phyloP scores from a whole-genome alignment of 1,140 invertebrate genomes.

The Chelonus insularis region DNA sequence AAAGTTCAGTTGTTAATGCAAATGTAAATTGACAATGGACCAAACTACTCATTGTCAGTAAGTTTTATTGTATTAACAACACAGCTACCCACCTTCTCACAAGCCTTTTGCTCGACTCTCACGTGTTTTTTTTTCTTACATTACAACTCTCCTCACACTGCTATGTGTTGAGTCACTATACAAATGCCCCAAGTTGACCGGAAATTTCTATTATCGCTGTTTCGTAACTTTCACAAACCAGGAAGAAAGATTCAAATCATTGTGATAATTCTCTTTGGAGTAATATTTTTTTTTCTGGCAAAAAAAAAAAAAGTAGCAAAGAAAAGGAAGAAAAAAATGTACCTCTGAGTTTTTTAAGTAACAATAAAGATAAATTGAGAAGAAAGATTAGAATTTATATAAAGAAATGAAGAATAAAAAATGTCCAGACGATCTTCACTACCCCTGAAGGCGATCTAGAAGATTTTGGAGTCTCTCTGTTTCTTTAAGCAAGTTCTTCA shows the following conservation, averaged over 20 bases:
- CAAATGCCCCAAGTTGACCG: slow-evolving; percentile 7
- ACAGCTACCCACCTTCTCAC: slow-evolving; percentile 1
- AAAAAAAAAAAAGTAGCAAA: no score
- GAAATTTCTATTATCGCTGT: slow-evolving; percentile 6
- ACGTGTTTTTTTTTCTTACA: neutral
- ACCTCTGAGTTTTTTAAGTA: no score
- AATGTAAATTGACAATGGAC: neutral
- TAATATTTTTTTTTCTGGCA: no score
- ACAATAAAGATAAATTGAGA: slow-evolving; percentile 1
- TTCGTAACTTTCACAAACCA: slow-evolving; percentile 2
- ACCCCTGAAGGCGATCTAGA: neutral
- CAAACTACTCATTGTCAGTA: neutral
- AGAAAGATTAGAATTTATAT: neutral
- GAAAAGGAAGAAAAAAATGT: no score
- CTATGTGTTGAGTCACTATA: neutral
- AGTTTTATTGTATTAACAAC: neutral
- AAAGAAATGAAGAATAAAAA: neutral
- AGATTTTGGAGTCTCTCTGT: neutral
- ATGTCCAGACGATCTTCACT: neutral
- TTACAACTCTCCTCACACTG: neutral
- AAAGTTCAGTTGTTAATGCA: neutral
- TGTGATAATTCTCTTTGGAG: neutral
- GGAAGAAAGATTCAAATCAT: neutral
- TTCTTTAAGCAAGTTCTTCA: slow-evolving; percentile 13
- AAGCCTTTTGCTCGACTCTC: neutral